phyloP scores from a whole-genome alignment of 2,113 vertebrate genomes.

The Albula glossodonta region DNA sequence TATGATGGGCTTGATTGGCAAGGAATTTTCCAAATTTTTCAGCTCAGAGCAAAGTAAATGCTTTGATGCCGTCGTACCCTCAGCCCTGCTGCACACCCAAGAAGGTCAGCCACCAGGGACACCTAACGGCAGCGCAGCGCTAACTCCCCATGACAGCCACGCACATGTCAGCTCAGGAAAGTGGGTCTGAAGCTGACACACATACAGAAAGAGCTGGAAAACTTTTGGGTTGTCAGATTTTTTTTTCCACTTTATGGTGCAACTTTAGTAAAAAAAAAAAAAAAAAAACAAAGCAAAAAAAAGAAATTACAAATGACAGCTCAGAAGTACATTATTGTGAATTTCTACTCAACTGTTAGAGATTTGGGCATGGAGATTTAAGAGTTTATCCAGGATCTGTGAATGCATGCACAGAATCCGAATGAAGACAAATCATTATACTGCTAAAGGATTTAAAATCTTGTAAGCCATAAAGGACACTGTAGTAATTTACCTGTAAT shows the following conservation, averaged over 20 bases:
- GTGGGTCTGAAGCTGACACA: constrained; percentile 47
- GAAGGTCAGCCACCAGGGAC: constrained; percentile 14
- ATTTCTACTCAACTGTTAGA: no score
- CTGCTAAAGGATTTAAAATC: neutral
- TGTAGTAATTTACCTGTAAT: no score
- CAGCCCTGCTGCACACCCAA: constrained; percentile 3
- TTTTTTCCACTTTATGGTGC: no score
- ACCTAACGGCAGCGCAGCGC: neutral
- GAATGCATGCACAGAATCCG: no score
- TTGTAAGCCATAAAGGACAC: no score
- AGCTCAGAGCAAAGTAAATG: neutral
- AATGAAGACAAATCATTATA: neutral
- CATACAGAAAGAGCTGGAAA: constrained; percentile 25
- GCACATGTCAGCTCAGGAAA: constrained; percentile 34
- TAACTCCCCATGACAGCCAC: constrained; percentile 16
- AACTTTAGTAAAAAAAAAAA: neutral
- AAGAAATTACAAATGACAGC: no score
- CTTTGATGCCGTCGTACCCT: neutral
- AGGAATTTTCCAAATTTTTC: neutral
- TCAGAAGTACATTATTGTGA: no score
- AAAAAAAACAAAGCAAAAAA: neutral
- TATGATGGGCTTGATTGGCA: neutral
- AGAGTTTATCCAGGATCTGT: no score
- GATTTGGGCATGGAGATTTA: no score
- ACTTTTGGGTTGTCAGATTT: neutral